A percentile compares a stretch with the other conserved stretches of the same genome.
Conservation (phyloP, 2,797 vertebrate species). For the Triplophysa yarkandensis region DNA sequence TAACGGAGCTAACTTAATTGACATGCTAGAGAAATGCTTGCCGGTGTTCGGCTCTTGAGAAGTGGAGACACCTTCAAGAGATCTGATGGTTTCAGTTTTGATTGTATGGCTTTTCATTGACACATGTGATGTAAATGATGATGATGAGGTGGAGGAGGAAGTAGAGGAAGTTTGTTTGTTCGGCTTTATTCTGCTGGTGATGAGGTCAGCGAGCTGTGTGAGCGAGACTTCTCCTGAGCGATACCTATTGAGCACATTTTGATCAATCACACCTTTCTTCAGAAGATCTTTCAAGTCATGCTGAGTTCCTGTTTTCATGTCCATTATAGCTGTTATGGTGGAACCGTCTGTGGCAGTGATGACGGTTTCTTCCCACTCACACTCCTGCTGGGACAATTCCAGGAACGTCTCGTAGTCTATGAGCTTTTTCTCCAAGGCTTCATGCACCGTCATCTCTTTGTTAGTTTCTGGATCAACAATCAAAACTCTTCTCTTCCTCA, state of each 20-base stretch:
- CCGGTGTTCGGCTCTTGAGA: slow-evolving; percentile 66
- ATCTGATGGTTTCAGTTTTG: slow-evolving; percentile 62
- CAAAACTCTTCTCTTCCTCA: slow-evolving; percentile 89
- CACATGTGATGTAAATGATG: slow-evolving; percentile 57
- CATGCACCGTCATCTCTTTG: slow-evolving; percentile 92
- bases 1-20: slow-evolving; percentile 70
- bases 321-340: slow-evolving; percentile 80
- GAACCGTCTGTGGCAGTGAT: slow-evolving; percentile 88
- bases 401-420: slow-evolving; percentile 89
- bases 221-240: slow-evolving; percentile 81
- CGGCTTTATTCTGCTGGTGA: slow-evolving; percentile 75
- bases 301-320: slow-evolving; percentile 85
- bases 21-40: slow-evolving; percentile 74
- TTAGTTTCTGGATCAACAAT: slow-evolving; percentile 94
- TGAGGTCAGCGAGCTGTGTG: slow-evolving; percentile 88
- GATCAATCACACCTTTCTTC: slow-evolving; percentile 78
- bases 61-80: slow-evolving; percentile 46
- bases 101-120: slow-evolving; percentile 45
- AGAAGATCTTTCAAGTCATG: slow-evolving; percentile 89
- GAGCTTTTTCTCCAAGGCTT: slow-evolving; percentile 88
- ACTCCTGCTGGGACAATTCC: slow-evolving; percentile 90
- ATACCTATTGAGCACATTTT: slow-evolving; percentile 83
- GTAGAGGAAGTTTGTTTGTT: slow-evolving; percentile 34
- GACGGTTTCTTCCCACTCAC: slow-evolving; percentile 97
- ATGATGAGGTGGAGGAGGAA: slow-evolving; percentile 52